Percentiles rank a stretch among this genome's conserved stretches.
Evolutionary conservation across 2,888 invertebrate species (phyloP).

Genomic region (Bellardia bayeri): DNA sequence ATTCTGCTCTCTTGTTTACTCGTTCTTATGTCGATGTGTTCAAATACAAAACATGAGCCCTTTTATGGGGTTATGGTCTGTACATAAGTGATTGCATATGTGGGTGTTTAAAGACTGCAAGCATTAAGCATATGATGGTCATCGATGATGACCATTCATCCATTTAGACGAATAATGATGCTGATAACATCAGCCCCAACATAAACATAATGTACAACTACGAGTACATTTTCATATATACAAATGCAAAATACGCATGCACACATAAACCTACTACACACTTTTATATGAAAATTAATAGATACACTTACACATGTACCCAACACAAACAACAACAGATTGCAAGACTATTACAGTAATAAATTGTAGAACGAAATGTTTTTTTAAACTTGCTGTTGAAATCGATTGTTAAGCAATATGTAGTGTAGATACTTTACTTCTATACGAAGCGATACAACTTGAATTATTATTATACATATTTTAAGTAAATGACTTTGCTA

Average conservation of each 20-base stretch:
- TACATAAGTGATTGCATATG: background rate
- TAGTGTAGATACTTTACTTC: slow-evolving; percentile 31
- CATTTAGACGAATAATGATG: slow-evolving; percentile 27
- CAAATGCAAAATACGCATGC: slow-evolving; percentile 28
- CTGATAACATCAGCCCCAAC: slow-evolving; percentile 27
- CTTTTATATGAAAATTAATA: background rate
- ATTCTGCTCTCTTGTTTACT: background rate
- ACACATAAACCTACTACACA: background rate
- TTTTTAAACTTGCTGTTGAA: slow-evolving; percentile 42
- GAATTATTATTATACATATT: slow-evolving; percentile 6
- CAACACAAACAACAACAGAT: slow-evolving; percentile 18
- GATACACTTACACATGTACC: background rate
- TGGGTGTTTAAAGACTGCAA: background rate
- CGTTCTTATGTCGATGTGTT: background rate
- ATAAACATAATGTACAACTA: slow-evolving; percentile 38
- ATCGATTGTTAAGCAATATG: slow-evolving; percentile 62
- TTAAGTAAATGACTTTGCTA: slow-evolving; percentile 26
- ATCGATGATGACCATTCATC: slow-evolving; percentile 50
- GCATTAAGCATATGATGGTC: slow-evolving; percentile 48
- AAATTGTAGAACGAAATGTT: slow-evolving; percentile 61
- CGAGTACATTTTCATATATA: background rate
- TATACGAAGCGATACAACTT: slow-evolving; percentile 11
- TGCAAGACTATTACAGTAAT: slow-evolving; percentile 56
- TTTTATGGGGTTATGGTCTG: background rate
- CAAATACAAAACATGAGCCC: background rate